Percentiles rank a stretch among this genome's conserved stretches.
Conservation (phyloP, 2,113 vertebrate genomes). For the Nipponia nippon region DNA sequence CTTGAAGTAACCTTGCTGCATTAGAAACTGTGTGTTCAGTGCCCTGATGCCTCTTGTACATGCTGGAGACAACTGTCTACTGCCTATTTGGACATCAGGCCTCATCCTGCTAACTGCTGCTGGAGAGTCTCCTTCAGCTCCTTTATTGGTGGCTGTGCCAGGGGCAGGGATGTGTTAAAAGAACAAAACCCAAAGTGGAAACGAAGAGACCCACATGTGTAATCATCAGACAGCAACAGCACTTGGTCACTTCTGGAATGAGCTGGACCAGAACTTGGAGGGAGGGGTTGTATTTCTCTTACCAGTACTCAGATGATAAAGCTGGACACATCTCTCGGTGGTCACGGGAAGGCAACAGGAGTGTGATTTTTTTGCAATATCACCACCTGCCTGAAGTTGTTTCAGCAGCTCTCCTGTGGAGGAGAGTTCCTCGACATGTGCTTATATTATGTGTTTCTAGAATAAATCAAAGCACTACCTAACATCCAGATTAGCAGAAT, state of each 20-base stretch:
- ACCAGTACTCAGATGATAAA: background rate
- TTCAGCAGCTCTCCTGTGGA: background rate
- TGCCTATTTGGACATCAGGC: background rate
- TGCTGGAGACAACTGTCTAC: background rate
- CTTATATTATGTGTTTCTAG: background rate
- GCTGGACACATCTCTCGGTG: background rate
- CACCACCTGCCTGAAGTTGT: background rate
- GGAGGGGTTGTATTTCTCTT: background rate
- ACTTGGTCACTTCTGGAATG: background rate
- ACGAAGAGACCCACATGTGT: background rate
- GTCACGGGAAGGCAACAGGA: background rate
- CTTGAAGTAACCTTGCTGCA: background rate
- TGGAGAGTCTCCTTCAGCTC: background rate
- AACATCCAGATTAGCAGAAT: background rate
- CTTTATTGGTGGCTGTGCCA: background rate
- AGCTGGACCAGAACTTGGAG: background rate
- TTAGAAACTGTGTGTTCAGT: background rate
- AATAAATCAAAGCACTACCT: background rate
- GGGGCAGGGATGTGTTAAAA: background rate
- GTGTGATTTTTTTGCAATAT: background rate
- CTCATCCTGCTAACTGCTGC: background rate
- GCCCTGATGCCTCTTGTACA: background rate
- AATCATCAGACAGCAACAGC: background rate
- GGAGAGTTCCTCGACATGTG: background rate
- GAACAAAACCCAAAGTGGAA: background rate